These are phyloP conservation scores for Lepus europaeus DNA, from an alignment of 2,113 vertebrate genomes.

Conservation along the genomic window DNA sequence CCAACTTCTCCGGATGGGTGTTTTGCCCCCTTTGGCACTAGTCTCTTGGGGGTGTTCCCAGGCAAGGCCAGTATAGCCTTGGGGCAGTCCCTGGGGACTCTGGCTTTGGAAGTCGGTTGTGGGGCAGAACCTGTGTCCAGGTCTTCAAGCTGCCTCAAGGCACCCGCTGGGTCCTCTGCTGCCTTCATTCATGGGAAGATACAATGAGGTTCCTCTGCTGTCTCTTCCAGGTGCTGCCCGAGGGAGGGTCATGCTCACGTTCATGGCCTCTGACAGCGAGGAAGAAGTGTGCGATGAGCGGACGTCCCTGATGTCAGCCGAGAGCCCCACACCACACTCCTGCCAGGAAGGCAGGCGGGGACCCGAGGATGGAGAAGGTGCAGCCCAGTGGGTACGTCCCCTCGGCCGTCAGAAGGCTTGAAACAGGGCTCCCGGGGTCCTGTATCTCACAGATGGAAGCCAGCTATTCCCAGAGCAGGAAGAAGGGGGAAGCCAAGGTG, in stretches of 20 bases:
- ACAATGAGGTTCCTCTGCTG: background rate
- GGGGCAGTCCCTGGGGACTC: background rate
- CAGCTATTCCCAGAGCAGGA: background rate
- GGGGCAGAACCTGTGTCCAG: background rate
- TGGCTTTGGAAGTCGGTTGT: too few relatives aligned
- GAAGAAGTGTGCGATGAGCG: constrained; percentile 95
- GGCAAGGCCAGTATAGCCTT: accelerated
- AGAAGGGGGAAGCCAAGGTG: too few relatives aligned
- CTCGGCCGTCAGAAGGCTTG: accelerated
- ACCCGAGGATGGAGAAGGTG: constrained; percentile 69
- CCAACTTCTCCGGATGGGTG: background rate
- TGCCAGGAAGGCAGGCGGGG: constrained; percentile 88
- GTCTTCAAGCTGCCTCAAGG: background rate
- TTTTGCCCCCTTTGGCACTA: background rate
- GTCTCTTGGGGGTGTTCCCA: background rate
- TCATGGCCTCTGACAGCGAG: constrained; percentile 96
- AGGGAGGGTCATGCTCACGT: constrained; percentile 84
- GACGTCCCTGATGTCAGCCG: constrained; percentile 93
- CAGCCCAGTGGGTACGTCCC: constrained; percentile 87
- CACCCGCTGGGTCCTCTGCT: background rate
- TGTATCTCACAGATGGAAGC: background rate
- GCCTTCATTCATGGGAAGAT: background rate
- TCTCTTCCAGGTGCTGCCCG: constrained; percentile 22
- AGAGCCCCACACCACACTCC: constrained; percentile 89
- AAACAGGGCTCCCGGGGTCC: background rate